Evolutionary conservation across 2,888 invertebrate genomes (phyloP).

Genomic region (Drosophila ochracea): DNA sequence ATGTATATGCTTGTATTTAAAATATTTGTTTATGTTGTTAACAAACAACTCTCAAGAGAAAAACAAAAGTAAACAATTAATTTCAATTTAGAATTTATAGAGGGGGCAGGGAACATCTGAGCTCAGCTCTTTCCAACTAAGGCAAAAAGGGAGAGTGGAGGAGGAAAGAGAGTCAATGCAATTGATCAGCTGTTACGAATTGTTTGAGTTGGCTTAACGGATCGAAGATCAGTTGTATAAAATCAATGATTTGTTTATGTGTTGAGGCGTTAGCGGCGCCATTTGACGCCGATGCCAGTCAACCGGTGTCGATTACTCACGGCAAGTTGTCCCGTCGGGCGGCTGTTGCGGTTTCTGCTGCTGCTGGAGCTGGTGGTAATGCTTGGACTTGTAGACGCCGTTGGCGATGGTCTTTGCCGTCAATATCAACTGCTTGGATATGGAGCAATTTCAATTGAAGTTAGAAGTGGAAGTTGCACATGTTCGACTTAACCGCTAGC

Average conservation of each 20-base stretch:
- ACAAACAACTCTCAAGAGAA: background rate
- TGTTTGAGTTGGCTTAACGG: background rate
- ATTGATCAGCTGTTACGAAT: background rate
- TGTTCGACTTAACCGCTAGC: background rate
- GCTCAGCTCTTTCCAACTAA: conserved; percentile 10
- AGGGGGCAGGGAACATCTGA: background rate
- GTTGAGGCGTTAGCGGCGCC: conserved; percentile 4
- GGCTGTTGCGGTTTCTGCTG: background rate
- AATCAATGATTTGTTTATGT: conserved; percentile 37
- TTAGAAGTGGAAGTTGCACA: background rate
- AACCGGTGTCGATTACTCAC: conserved; percentile 35
- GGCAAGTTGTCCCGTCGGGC: background rate
- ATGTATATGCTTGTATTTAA: background rate
- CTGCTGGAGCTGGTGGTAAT: background rate
- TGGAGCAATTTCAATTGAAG: background rate
- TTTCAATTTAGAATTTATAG: background rate
- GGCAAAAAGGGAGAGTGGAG: background rate
- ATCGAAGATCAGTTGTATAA: background rate
- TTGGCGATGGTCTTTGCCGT: conserved; percentile 22
- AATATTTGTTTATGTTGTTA: background rate
- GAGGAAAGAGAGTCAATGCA: too few relatives aligned
- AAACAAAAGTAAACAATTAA: background rate
- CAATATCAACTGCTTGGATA: background rate
- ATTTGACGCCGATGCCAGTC: conserved; percentile 11
- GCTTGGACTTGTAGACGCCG: conserved; percentile 16